Percentiles rank a stretch among this genome's conserved stretches.
Conservation (phyloP, 1,140 invertebrate genomes). For the Heliconius himera region DNA sequence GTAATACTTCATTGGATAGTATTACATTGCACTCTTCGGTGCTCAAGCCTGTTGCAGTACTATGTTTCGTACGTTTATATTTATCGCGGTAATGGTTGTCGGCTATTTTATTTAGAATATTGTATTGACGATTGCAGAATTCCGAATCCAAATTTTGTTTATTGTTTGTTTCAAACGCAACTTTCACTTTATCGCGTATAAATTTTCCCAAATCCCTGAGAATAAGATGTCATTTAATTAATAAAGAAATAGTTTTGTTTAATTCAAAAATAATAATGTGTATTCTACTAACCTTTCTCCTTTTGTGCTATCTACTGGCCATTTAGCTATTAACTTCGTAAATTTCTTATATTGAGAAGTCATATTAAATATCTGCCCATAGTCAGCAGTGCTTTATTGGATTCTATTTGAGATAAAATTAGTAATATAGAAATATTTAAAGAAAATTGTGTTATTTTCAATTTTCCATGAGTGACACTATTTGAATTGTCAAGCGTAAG, state of each 20-base stretch:
- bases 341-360: constrained; percentile 88
- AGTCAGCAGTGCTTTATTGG: neutral
- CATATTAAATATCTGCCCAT: constrained; percentile 69
- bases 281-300: constrained; percentile 83
- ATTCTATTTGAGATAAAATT: neutral
- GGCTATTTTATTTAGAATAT: constrained; percentile 86
- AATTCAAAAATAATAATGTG: neutral
- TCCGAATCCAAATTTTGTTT: constrained; percentile 80
- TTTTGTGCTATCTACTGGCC: constrained; percentile 89
- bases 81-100: constrained; percentile 87
- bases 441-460: neutral
- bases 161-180: constrained; percentile 84
- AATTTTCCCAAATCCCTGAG: constrained; percentile 89
- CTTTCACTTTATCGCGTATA: constrained; percentile 86
- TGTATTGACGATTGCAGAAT: constrained; percentile 85
- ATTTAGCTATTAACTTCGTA: constrained; percentile 88
- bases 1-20: constrained; percentile 87
- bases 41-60: constrained; percentile 86
- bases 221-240: constrained; percentile 31
- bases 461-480: neutral
- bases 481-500: neutral
- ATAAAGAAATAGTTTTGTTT: neutral
- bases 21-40: constrained; percentile 87
- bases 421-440: neutral
- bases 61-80: constrained; percentile 82